Evolutionary conservation across 1,140 invertebrate species (phyloP), one percentile per base, ranked within the genome.

Genomic region (Steinernema khuongi): DNA sequence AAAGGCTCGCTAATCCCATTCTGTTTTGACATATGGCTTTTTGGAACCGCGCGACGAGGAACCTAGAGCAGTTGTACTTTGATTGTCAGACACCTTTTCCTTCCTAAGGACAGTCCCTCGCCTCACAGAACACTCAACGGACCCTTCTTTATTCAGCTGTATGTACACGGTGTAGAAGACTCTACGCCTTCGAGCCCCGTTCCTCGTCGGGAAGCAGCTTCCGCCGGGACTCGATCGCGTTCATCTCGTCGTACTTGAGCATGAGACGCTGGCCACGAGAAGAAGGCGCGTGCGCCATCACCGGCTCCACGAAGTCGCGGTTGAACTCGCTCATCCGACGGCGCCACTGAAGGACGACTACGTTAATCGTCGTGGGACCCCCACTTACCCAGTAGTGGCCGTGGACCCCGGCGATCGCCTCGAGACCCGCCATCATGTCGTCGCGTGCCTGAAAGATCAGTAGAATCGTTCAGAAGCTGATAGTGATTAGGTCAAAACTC

Each of bases 361-460:
- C 14, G 44, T 26, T 32, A 79, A 71, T 60, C 36, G n/a, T 7
- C 36, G 36, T n/a, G 50, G 26, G 26, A 11, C 50, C 50, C 26
- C 0, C 11, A 26, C 44, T 22, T 41, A 80, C 79, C 78, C 77
- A 81, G 66, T 81, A 81, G 41, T 80, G 60, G 1, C 80, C 80
- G 14, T 74, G 74, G 4, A 78, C 31, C 18, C 80, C 80, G 31
- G 74, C 72, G 68, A 81, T 79, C 29, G 79, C 77, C 69, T 81
- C 80, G 14, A 81, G 79, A 19, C 80, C 80, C 1, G 79, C 81
- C 44, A 74, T 80, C 19, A 81, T 43, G 70, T 81, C 74, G 29
- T 76, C 75, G 18, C 33, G 29, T 7, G 36, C 33, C 75, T 76
- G 28, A 30, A 76, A 72, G 7, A n/a, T n/a, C n/a, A n/a, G n/a